Evolutionary conservation across 1,140 invertebrate genomes (phyloP), one percentile per base, ranked within the genome.

Genomic region (Drosophila asahinai): DNA sequence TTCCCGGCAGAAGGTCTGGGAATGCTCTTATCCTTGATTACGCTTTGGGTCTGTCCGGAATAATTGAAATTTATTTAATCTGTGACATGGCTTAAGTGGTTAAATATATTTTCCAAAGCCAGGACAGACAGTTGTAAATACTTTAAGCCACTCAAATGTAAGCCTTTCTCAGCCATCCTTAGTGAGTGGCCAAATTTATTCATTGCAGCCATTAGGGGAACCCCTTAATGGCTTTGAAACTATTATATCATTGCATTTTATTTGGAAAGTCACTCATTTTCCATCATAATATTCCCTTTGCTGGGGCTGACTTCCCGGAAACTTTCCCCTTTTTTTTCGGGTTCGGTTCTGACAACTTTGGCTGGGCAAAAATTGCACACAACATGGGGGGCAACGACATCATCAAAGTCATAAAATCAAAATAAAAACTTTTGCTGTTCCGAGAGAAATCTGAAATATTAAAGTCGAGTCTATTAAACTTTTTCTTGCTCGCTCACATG

Each of bases 381-480:
- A 68, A 71, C 22, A 67, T 45, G 67, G 19, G 22, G 27, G 27
- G 63, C 62, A 48, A 81, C 73, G 60, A 48, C 77, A 77, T 68
- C 81, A 68, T 68, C 68, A 68, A 67, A 83, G 83, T 73, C 77
- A 79, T 89, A 89, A 90, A 89, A 89, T 84, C 74, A 76, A 79
- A 90, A 84, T 81, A 84, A 78, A 83, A 87, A 87, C 64, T 76
- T 86, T 83, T 87, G 25, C 55, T 64, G 40, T 25, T 49, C 25
- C 45, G 22, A 27, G 42, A 47, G 63, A 57, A 63, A 80, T 51
- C 51, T 59, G 61, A 55, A 79, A 83, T 89, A 83, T 87, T 87
- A 83, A 87, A 87, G 80, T 52, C 63, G 72, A 80, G 84, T 89
- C 81, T 87, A 84, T 89, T 87, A 89, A 83, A 81, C 62, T 87